These are phyloP conservation scores for Thysanoteuthis rhombus DNA, from an alignment of 2,888 invertebrate species.

Conservation along the genomic window DNA sequence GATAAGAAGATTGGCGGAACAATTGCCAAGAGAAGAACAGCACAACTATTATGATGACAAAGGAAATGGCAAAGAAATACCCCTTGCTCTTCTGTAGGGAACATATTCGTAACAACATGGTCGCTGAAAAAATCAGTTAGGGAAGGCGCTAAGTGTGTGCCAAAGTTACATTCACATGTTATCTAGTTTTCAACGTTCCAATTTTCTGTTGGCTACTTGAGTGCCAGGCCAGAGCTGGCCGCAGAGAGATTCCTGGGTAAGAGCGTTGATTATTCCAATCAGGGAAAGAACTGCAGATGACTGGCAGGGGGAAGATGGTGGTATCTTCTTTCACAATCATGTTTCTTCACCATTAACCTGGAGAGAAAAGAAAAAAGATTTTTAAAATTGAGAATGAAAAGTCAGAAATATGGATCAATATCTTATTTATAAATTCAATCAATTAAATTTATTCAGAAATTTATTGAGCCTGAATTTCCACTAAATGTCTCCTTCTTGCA, in stretches of 20 bases:
- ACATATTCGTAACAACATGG: constrained; percentile 35
- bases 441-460: too few relatives aligned
- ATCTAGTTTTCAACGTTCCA: neutral
- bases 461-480: too few relatives aligned
- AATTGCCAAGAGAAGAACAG: constrained; percentile 35
- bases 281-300: neutral
- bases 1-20: constrained; percentile 25
- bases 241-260: neutral
- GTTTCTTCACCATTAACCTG: neutral
- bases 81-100: constrained; percentile 34
- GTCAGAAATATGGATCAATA: too few relatives aligned
- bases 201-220: neutral
- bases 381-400: neutral
- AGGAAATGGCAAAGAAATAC: constrained; percentile 36
- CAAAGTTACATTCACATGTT: constrained; percentile 18
- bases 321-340: neutral
- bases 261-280: neutral
- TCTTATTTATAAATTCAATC: too few relatives aligned
- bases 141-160: neutral
- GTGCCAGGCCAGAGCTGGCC: neutral
- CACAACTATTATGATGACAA: constrained; percentile 33
- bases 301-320: neutral
- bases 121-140: neutral
- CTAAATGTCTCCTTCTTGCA: too few relatives aligned
- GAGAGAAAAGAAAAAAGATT: neutral